These are phyloP conservation scores for Microplitis demolitor DNA, from an alignment of 1,140 invertebrate species.

Conservation along the genomic window DNA sequence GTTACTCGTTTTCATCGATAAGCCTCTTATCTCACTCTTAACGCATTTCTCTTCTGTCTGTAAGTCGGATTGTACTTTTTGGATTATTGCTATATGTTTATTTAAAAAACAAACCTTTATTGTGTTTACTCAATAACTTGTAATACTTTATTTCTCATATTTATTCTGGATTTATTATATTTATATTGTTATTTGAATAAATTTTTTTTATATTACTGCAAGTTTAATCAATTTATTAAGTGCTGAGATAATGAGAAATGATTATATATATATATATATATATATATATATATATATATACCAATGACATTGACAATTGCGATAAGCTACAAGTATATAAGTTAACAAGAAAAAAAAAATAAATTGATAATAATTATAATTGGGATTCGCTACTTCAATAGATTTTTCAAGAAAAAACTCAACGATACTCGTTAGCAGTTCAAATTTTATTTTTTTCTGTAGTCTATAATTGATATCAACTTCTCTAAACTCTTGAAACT, in stretches of 20 bases:
- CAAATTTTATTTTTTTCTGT: no score
- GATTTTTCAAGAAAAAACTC: background rate
- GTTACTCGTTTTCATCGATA: conserved; percentile 27
- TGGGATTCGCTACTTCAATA: no score
- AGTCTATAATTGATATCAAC: no score
- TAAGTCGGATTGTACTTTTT: background rate
- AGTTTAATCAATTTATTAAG: no score
- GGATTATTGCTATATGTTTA: background rate
- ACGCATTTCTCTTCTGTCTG: conserved; percentile 14
- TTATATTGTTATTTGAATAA: no score
- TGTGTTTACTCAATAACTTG: background rate
- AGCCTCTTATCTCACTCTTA: conserved; percentile 30
- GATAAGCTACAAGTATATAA: background rate
- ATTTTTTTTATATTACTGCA: no score
- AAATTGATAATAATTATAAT: background rate
- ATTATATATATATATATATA: background rate
- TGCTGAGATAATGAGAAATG: no score
- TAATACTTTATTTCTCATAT: no score
- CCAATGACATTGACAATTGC: background rate
- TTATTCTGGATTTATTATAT: no score
- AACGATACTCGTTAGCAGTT: no score
- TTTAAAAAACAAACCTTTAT: background rate
- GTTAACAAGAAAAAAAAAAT: background rate
- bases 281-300: background rate
- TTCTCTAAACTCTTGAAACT: no score